These are phyloP conservation scores for Odocoileus virginianus DNA, from an alignment of 2,113 vertebrate genomes.

Conservation along the genomic window DNA sequence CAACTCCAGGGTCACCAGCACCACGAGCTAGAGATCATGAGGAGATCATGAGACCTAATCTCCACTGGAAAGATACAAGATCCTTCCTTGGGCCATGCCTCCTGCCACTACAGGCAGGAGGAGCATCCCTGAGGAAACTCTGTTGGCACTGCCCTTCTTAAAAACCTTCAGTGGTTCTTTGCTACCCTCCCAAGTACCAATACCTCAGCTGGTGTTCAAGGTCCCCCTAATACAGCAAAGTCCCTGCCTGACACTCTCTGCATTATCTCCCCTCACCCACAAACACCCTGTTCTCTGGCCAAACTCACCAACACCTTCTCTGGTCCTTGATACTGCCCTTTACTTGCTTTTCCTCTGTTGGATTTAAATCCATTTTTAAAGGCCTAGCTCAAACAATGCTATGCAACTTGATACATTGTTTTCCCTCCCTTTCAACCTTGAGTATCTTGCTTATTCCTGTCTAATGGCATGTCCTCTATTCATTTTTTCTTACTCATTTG, in stretches of 20 bases:
- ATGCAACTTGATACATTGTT: neutral
- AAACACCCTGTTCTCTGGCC: neutral
- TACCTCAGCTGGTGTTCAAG: neutral
- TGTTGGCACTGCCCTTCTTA: neutral
- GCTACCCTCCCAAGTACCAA: neutral
- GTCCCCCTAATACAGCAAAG: neutral
- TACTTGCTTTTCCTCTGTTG: neutral
- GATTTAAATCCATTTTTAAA: conserved; percentile 10
- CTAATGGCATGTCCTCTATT: neutral
- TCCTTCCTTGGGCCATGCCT: neutral
- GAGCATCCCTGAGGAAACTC: neutral
- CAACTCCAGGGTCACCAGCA: neutral
- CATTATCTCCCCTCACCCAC: neutral
- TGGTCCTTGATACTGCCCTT: neutral
- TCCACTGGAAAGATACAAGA: neutral
- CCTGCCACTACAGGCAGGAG: neutral
- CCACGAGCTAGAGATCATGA: neutral
- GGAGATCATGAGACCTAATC: neutral
- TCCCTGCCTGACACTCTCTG: neutral
- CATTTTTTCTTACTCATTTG: conserved; percentile 26
- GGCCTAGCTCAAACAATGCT: neutral
- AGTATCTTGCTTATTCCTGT: neutral
- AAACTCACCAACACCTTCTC: neutral
- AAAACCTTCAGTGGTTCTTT: neutral
- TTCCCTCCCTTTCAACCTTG: neutral